Evolutionary conservation across 2,797 vertebrate species (phyloP).

Genomic region (Epinephelus malabaricus): DNA sequence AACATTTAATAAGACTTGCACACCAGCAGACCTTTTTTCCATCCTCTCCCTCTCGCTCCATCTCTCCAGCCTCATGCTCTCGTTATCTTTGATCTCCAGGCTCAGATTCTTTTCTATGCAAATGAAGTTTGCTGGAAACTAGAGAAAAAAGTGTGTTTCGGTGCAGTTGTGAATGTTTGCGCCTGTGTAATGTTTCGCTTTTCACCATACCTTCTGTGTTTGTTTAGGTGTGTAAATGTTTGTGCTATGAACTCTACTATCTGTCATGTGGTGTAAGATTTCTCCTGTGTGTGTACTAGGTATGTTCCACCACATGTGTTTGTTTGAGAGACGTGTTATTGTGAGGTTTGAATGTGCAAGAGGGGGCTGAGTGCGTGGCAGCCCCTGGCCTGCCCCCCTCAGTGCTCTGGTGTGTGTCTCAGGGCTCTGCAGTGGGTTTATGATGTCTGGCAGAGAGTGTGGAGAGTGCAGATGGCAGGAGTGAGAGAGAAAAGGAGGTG

Average conservation of each 20-base stretch:
- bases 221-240: constrained; percentile 77
- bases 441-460: constrained; percentile 83
- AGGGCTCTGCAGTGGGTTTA: constrained; percentile 78
- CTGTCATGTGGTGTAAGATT: constrained; percentile 51
- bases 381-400: constrained; percentile 78
- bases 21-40: constrained; percentile 76
- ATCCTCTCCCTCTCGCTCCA: constrained; percentile 58
- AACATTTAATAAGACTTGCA: constrained; percentile 84
- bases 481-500: constrained; percentile 56
- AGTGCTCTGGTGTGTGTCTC: constrained; percentile 81
- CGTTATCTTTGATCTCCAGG: constrained; percentile 75
- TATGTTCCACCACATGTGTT: constrained; percentile 53
- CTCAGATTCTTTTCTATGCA: constrained; percentile 68
- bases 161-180: constrained; percentile 50
- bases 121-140: constrained; percentile 58
- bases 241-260: constrained; percentile 44
- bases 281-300: constrained; percentile 14
- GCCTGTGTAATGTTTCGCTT: constrained; percentile 57
- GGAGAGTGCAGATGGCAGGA: constrained; percentile 86
- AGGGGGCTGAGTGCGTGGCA: constrained; percentile 63
- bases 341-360: constrained; percentile 48
- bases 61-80: constrained; percentile 52
- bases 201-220: constrained; percentile 43
- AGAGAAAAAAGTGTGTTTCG: constrained; percentile 22
- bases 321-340: constrained; percentile 39